phyloP scores from a whole-genome alignment of 2,113 vertebrate genomes.

The Nicator chloris region DNA sequence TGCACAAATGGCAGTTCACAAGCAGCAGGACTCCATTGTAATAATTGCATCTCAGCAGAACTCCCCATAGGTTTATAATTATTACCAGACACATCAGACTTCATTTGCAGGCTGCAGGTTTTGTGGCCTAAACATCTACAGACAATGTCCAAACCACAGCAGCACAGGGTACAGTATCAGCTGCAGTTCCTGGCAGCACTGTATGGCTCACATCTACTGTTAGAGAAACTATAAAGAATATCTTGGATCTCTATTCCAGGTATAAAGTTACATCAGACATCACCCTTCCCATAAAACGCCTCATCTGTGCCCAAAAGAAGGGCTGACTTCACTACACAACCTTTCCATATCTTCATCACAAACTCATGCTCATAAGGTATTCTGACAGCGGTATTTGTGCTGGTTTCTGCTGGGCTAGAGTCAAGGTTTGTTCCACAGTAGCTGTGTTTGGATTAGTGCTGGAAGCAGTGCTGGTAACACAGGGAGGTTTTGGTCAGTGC shows the following conservation, averaged over 20 bases:
- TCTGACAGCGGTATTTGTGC: not conserved
- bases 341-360: not conserved
- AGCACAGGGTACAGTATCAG: not conserved
- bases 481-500: not conserved
- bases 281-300: not conserved
- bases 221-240: not conserved
- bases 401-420: not conserved
- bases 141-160: not conserved
- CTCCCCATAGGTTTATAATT: not conserved
- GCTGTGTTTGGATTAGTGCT: not conserved
- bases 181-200: not conserved
- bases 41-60: not conserved
- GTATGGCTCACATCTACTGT: not conserved
- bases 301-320: not conserved
- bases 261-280: not conserved
- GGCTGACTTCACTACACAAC: not conserved
- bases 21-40: not conserved
- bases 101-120: not conserved
- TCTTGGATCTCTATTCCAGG: not conserved
- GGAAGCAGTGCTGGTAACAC: not conserved
- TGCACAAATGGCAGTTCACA: not conserved
- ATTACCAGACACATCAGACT: not conserved
- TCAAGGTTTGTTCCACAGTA: not conserved
- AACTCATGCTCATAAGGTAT: not conserved
- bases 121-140: not conserved